A percentile compares a stretch with the other conserved stretches of the same genome.
Conservation (phyloP, 2,888 invertebrate species). For the Caenorhabditis panamensis region DNA sequence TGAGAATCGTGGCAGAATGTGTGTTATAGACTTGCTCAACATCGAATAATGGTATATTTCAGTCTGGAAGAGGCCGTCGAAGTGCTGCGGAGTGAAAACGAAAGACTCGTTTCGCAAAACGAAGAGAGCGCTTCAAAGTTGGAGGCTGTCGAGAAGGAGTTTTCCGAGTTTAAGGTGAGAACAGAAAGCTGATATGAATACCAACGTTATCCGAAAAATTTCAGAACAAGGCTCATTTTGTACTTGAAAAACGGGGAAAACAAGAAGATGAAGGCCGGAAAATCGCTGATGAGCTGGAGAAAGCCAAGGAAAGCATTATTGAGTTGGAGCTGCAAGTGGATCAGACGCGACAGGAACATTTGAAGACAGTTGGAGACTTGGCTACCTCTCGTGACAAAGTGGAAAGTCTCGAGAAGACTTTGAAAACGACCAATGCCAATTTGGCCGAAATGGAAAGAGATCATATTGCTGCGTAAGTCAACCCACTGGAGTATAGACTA, state of each 20-base stretch:
- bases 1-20: slow-evolving; percentile 53
- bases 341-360: slow-evolving; percentile 34
- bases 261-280: slow-evolving; percentile 40
- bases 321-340: slow-evolving; percentile 41
- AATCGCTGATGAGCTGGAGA: slow-evolving; percentile 35
- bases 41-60: too few species aligned
- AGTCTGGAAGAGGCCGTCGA: slow-evolving; percentile 60
- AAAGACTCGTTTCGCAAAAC: slow-evolving; percentile 6
- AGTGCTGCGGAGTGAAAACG: slow-evolving; percentile 42
- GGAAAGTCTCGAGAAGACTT: slow-evolving; percentile 13
- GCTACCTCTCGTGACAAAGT: slow-evolving; percentile 20
- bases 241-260: slow-evolving; percentile 52
- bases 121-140: slow-evolving; percentile 33
- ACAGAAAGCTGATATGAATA: too few species aligned
- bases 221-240: slow-evolving; percentile 56
- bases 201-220: too few species aligned
- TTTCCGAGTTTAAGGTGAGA: slow-evolving; percentile 43
- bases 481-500: neutral
- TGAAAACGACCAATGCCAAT: slow-evolving; percentile 28
- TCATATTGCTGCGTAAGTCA: slow-evolving; percentile 9
- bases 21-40: neutral
- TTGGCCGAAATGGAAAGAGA: slow-evolving; percentile 24
- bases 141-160: slow-evolving; percentile 43
- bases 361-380: slow-evolving; percentile 34
- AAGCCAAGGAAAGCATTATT: slow-evolving; percentile 3